Base-by-base conservation (phyloP, 2,113 vertebrate species). In the Hemicordylus capensis region DNA sequence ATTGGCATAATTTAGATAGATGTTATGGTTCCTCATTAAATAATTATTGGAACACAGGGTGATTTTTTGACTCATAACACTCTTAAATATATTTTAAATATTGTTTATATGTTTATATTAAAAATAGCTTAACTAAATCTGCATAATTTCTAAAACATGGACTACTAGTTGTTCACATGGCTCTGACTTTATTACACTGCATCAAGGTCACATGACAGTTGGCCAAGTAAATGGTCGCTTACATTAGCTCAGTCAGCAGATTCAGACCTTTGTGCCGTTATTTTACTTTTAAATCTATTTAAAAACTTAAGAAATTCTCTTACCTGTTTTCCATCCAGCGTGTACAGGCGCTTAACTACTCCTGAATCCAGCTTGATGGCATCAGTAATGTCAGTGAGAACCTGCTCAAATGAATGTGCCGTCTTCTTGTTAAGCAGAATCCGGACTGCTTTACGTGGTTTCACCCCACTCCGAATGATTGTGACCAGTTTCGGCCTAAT, bases 371-470 rank as follows among this genome's bases (percentile, higher is more conserved):
- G 95, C 94, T 99, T 99, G 94, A 99, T 98, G 95, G 98, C 99
- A 3, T 99, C 99, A 0, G 98, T 99, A 91, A 99, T 97, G 90
- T 99, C 98, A 12, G 97, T 98, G 94, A 99, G 98, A 82, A 99
- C 99, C 90, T 99, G 99, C 88, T 99, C 98, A 84, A 99, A 99
- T 0, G 98, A 99, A 92, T 99, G 98, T 2, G 98, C 98, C 0
- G 98, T 99, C 92, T 99, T 99, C 97, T 98, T 99, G 96, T 99
- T 99, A 81, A 99, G 98, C 90, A 99, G 96, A 91, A 99, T 95
- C 66, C 99, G 96, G 48, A 99, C 97, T 4, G 99, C 98, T 81
- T 99, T 99, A 54, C 98, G 97, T 6, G 99, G 99, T 89, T 99
- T 99, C 87, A 99, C 98, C 37, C 99, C 98, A 0, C 98, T 99